phyloP scores from a whole-genome alignment of 30 jellyfish, hydroid and myxozoan species.

The Hydractinia symbiolongicarpus region DNA sequence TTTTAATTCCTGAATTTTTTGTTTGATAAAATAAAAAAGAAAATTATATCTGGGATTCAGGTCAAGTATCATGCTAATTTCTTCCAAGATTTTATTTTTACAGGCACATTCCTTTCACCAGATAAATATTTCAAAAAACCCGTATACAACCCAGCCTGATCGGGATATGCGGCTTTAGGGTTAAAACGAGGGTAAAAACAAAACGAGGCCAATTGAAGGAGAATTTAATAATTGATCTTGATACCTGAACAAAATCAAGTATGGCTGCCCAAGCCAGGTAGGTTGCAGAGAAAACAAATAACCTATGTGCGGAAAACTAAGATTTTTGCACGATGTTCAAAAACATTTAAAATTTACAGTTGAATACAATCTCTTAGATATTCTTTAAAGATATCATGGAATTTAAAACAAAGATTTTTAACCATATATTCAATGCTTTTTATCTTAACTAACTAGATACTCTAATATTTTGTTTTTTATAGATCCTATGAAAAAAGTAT shows the following conservation, averaged over 20 bases:
- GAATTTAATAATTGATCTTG: constrained; percentile 23
- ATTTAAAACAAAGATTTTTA: background rate
- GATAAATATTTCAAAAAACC: too few relatives aligned
- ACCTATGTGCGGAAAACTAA: background rate
- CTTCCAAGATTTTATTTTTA: too few relatives aligned
- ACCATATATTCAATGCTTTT: background rate
- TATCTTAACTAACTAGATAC: background rate
- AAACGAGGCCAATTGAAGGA: constrained; percentile 21
- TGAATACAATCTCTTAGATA: background rate
- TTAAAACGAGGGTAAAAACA: background rate
- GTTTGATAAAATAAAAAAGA: too few relatives aligned
- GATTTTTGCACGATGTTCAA: background rate
- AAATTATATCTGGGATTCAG: too few relatives aligned
- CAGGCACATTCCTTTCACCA: too few relatives aligned
- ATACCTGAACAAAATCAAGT: constrained; percentile 30
- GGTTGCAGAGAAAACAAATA: background rate
- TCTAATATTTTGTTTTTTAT: background rate
- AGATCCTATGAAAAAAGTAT: constrained; percentile 6
- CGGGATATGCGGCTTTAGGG: too few relatives aligned
- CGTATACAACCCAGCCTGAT: too few relatives aligned
- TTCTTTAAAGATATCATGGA: background rate
- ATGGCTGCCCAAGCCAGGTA: constrained; percentile 56
- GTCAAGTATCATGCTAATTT: too few relatives aligned
- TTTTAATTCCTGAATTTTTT: too few relatives aligned
- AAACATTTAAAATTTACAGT: background rate